Evolutionary conservation across 92 coral and sea anemone species (phyloP), one percentile per base, ranked within the genome.

Genomic region (Virgularia gustaviana): DNA sequence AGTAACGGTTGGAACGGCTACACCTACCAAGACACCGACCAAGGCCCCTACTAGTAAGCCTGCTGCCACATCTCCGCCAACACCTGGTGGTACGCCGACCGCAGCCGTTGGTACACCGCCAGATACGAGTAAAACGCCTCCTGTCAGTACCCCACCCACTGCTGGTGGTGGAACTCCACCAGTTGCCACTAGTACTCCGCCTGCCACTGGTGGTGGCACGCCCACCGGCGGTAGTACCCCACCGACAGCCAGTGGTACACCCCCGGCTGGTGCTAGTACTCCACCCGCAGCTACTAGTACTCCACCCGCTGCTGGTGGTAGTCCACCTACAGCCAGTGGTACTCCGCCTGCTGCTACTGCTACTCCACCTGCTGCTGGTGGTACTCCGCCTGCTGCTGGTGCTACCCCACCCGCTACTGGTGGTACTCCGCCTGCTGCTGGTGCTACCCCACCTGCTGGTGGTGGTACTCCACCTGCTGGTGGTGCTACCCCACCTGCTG

Each of bases 11-110:
- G 22, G 7, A 5, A 47, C 15, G 4, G 20, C 55, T 25, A 5
- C 55, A 47, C 36, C 42, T 33, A 36, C 43, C 25, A 32, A 32
- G 16, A 39, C 66, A 60, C 66, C 66, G 35, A 35, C 44, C 6
- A 35, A 35, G 19, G 0, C 66, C 31, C 20, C 67, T 31, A 1
- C 43, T 4, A 30, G 23, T 11, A 8, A 8, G 45, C 45, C 45
- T 7, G 8, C 15, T 7, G 15, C 8, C 8, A n/a, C n/a, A n/a
- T n/a, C n/a, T n/a, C n/a, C n/a, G n/a, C 20, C 67, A 30, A 1
- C 43, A 5, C 31, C 19, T 11, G 13, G 15, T 36, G 34, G 16
- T 20, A 34, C 66, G 6, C 42, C 66, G 16, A 3, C 66, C 16
- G 28, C 29, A 12, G 27, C 28, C 42, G 30, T 8, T 42, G 30